Evolutionary conservation across 2,888 invertebrate genomes (phyloP).

Genomic region (Lasius fuliginosus): DNA sequence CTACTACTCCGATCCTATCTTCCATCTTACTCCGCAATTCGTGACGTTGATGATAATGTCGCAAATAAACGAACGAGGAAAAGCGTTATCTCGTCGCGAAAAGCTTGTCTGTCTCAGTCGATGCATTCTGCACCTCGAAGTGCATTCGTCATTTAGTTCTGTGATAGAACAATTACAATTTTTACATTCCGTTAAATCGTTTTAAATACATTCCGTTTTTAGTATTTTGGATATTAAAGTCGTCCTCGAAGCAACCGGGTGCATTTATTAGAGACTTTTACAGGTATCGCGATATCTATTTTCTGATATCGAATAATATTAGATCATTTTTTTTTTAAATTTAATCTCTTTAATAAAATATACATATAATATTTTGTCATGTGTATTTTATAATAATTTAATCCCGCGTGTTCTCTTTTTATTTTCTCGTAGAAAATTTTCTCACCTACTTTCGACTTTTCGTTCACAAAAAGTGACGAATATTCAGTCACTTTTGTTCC

Average conservation of each 20-base stretch:
- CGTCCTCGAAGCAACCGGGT: no score
- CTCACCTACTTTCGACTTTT: background rate
- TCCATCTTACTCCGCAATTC: constrained; percentile 16
- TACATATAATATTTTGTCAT: background rate
- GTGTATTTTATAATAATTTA: background rate
- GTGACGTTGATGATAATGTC: constrained; percentile 19
- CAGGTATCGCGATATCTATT: background rate
- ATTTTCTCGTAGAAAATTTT: constrained; percentile 9
- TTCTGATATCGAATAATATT: background rate
- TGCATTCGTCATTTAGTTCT: background rate
- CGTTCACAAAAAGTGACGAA: background rate
- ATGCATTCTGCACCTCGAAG: background rate
- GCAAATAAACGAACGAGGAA: background rate
- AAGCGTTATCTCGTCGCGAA: background rate
- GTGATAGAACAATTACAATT: background rate
- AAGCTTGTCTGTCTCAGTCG: background rate
- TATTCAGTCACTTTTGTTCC: background rate
- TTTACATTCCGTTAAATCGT: background rate
- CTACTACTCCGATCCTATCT: constrained; percentile 25
- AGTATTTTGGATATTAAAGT: background rate
- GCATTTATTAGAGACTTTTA: background rate
- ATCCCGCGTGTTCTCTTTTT: background rate
- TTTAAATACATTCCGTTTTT: no score
- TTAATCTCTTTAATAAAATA: background rate
- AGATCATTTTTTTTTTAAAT: background rate